Percentiles rank a stretch among this genome's conserved stretches.
Evolutionary conservation across 2,797 vertebrate genomes (phyloP).

Genomic region (Tragelaphus oryx): DNA sequence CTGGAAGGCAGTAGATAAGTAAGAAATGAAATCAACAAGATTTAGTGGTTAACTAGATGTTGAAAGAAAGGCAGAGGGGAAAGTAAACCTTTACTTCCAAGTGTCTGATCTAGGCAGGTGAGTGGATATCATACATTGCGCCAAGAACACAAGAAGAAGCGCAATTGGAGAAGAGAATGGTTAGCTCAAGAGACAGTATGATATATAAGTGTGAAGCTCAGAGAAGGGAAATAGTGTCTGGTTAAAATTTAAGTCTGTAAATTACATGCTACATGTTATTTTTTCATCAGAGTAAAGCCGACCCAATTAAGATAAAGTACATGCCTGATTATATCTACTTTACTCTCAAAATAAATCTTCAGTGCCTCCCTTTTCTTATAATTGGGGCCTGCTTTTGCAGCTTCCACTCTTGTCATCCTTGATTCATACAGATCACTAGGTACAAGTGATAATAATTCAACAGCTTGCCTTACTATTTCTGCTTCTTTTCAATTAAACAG

Average conservation of each 20-base stretch:
- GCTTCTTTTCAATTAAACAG: conserved; percentile 9
- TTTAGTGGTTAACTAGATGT: background rate
- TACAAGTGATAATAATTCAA: background rate
- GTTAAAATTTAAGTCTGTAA: conserved; percentile 10
- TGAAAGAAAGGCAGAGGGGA: background rate
- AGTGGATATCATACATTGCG: background rate
- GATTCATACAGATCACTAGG: background rate
- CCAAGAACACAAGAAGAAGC: background rate
- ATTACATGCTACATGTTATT: background rate
- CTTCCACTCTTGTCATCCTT: background rate
- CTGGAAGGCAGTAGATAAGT: background rate
- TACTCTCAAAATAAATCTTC: background rate
- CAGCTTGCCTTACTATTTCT: background rate
- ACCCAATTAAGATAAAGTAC: background rate
- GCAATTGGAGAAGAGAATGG: background rate
- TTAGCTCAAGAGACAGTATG: background rate
- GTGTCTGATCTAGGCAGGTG: background rate
- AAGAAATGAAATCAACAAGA: background rate
- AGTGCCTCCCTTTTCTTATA: background rate
- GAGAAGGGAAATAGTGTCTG: background rate
- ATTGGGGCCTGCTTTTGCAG: background rate
- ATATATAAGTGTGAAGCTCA: background rate
- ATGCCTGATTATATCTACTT: background rate
- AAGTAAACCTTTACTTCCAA: background rate
- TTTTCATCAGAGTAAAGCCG: background rate